Base-by-base conservation (phyloP, 2,888 invertebrate species). In the Drosophila mulleri region DNA sequence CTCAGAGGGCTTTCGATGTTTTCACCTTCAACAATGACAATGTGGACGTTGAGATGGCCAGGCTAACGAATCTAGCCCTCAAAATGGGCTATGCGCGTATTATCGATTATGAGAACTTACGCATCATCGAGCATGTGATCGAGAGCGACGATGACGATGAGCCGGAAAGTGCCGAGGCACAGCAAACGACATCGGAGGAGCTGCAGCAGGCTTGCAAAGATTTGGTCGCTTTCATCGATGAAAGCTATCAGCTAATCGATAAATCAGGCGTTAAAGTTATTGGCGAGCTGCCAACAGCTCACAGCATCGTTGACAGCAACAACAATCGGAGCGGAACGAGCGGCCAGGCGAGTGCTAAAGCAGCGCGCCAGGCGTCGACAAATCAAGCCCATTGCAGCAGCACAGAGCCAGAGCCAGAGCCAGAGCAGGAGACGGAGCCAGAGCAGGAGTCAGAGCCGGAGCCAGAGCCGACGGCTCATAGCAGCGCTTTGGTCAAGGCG, bases 71-170 rank as follows among this genome's bases (percentile, higher is more conserved):
- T 2, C n/a, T 85, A 9, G 79, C 84, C 0, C 56, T 85, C 1
- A 87, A 79, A 18, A 77, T 89, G 76, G 83, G 86, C 50, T 87
- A 88, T 65, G 88, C 86, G 7, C 84, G 91, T 0, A 91, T 91
- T 16, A 87, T 91, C 37, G 91, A 91, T 62, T 91, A 89, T 61
- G 91, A 91, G 63, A 91, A 91, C 66, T 75, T 91, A 64, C 87
- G 91, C 35, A 91, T 91, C 4, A 91, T 91, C 68, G 91, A 91
- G 63, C 91, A 91, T 61, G 91, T 91, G 37, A 90, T 91, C 76
- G 91, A 91, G 57, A 91, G 87, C 62, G 83, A 79, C 1, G 79
- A 78, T 0, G 80, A 75, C 0, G 59, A 35, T 2, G 83, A 78
- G 1, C 81, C 77, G 1, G 79, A 73, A 0, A 56, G 23, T 0